Evolutionary conservation across 2,113 vertebrate species (phyloP).

Genomic region (Heptranchias perlo): DNA sequence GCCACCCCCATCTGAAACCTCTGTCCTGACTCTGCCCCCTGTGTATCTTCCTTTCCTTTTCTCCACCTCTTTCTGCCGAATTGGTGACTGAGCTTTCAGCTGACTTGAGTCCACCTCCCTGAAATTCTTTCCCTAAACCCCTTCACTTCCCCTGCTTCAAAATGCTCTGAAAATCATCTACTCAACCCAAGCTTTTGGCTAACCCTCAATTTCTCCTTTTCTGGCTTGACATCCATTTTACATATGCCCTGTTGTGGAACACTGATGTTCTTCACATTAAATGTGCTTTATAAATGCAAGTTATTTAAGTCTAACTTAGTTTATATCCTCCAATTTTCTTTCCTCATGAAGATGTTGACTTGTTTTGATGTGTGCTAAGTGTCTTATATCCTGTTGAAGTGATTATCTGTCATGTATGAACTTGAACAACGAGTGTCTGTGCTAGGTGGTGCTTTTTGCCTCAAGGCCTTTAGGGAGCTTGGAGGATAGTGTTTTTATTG

Average conservation of each 20-base stretch:
- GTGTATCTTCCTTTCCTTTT: not conserved
- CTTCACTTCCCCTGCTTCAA: not conserved
- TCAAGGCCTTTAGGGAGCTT: no score
- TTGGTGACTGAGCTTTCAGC: not conserved
- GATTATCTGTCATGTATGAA: not conserved
- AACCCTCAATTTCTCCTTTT: not conserved
- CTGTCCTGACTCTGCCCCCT: not conserved
- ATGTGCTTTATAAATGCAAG: not conserved
- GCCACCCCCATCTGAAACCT: not conserved
- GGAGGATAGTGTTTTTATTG: no score
- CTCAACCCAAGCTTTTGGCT: not conserved
- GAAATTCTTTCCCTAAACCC: not conserved
- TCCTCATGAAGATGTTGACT: not conserved
- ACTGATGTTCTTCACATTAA: not conserved
- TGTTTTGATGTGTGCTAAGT: not conserved
- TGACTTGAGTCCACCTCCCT: not conserved
- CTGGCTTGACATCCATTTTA: not conserved
- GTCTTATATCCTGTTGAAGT: no score
- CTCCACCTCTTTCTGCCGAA: not conserved
- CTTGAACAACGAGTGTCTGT: not conserved
- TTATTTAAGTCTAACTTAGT: not conserved
- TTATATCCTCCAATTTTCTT: not conserved
- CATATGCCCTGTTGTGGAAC: not conserved
- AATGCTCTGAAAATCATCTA: not conserved
- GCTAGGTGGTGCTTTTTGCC: no score